These are phyloP conservation scores for Strigamia transsilvanica DNA, from an alignment of 2,888 invertebrate genomes.

Conservation along the genomic window DNA sequence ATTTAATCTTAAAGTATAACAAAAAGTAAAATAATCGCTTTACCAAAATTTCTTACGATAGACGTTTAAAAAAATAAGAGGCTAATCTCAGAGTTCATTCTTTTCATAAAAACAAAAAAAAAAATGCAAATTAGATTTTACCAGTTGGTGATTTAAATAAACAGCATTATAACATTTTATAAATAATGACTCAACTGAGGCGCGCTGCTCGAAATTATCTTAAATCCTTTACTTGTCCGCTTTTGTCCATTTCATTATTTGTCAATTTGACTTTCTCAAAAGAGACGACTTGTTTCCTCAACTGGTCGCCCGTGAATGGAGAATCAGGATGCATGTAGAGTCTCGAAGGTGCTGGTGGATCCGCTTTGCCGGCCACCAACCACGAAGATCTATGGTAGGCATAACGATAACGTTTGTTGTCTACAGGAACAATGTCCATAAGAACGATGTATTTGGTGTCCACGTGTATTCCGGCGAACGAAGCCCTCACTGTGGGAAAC, in stretches of 20 bases:
- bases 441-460: conserved; percentile 83
- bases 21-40: no score
- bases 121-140: no score
- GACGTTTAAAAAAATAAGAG: no score
- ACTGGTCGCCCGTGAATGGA: conserved; percentile 93
- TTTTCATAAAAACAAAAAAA: no score
- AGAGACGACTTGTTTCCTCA: conserved; percentile 94
- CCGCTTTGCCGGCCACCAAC: conserved; percentile 98
- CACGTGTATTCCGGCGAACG: conserved; percentile 74
- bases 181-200: not conserved
- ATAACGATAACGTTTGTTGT: conserved; percentile 92
- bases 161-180: no score
- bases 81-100: no score
- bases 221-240: conserved; percentile 81
- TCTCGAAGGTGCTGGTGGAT: conserved; percentile 91
- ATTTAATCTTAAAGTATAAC: no score
- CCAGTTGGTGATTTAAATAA: no score
- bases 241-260: conserved; percentile 97
- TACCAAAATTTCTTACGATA: no score
- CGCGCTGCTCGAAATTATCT: not conserved
- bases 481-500: conserved; percentile 96
- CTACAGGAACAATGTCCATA: conserved; percentile 96
- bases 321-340: conserved; percentile 97
- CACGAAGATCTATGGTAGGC: conserved; percentile 98
- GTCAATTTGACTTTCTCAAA: conserved; percentile 99